Evolutionary conservation across 1,140 invertebrate species (phyloP).

Genomic region (Caenorhabditis briggsae): DNA sequence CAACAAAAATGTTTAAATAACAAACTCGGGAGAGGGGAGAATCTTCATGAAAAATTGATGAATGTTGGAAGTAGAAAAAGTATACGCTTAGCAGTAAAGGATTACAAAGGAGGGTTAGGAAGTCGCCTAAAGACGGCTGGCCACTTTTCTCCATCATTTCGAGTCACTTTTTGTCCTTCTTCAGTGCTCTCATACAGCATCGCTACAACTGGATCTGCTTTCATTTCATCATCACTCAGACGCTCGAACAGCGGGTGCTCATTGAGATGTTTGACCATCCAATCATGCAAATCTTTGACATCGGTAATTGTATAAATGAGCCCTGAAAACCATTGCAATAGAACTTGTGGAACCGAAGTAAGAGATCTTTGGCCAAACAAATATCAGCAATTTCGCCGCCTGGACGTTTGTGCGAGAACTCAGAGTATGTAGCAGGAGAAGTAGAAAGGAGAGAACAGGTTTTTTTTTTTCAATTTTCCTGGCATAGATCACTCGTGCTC

Average conservation of each 20-base stretch:
- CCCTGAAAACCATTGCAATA: slow-evolving; percentile 81
- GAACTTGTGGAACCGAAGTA: not conserved
- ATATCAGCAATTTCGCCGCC: not conserved
- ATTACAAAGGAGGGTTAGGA: slow-evolving; percentile 71
- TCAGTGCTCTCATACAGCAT: slow-evolving; percentile 93
- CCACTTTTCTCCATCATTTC: slow-evolving; percentile 94
- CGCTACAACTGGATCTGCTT: slow-evolving; percentile 86
- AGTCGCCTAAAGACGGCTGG: slow-evolving; percentile 86
- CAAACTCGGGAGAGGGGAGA: slow-evolving; percentile 16
- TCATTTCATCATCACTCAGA: slow-evolving; percentile 84
- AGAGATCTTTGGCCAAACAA: not conserved
- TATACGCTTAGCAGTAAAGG: not conserved
- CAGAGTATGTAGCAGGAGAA: not conserved
- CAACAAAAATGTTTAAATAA: slow-evolving; percentile 45
- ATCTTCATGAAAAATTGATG: slow-evolving; percentile 44
- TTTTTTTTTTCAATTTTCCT: not conserved
- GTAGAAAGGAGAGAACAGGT: not conserved
- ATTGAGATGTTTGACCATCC: slow-evolving; percentile 93
- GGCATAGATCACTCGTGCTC: not conserved
- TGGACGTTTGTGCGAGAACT: not conserved
- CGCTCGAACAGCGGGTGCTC: slow-evolving; percentile 91
- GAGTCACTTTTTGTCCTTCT: slow-evolving; percentile 96
- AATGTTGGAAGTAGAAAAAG: slow-evolving; percentile 17
- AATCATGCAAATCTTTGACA: slow-evolving; percentile 95
- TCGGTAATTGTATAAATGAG: slow-evolving; percentile 96